Base-by-base conservation (phyloP, 2,113 vertebrate species). In the Alectura lathami region DNA sequence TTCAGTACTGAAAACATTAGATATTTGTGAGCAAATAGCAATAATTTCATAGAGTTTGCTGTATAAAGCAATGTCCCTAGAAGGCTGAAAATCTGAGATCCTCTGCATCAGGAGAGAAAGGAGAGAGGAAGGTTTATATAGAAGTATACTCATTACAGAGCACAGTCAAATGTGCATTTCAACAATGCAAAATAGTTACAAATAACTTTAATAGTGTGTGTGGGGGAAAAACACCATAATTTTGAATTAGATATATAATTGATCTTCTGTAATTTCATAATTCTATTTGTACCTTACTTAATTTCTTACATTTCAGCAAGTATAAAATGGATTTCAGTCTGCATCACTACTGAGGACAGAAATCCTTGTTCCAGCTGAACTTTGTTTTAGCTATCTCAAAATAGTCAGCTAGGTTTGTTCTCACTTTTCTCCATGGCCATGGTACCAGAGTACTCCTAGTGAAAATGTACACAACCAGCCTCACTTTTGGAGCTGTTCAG, bases 391-490 rank as follows among this genome's bases (percentile, higher is more conserved):
- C 22, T 54, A 6, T 38, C 9, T 32, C 22, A 64, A 50, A 45
- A 43, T 0, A 68, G 9, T 22, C 21, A 79, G 7, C 9, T 27
- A 18, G 8, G 6, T 9, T 84, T 73, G 24, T 9, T 64, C 14
- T 69, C 32, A 10, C 29, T 47, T 42, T 68, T 11, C 3, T 59
- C 36, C 10, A 12, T 9, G 36, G 26, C 16, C n/a, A 11, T 13
- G 13, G 38, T 32, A 7, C 18, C 53, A 48, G 70, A 13, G 32
- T 3, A 79, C 14, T 6, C 36, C 11, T 20, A 57, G 5, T n/a
- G 32, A 16, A 69, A 51, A 38, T 5, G 7, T 22, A 21, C 18
- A 40, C 0, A 1, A 8, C 3, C 24, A 29, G 1, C 34, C 34
- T 32, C 54, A 14, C 14, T 43, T 77, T 51, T 42, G 34, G 40